Percentiles rank a stretch among this genome's conserved stretches.
These are phyloP conservation scores for Hypotaenidia okinawae DNA, from an alignment of 2,797 vertebrate genomes.

Conservation along the genomic window DNA sequence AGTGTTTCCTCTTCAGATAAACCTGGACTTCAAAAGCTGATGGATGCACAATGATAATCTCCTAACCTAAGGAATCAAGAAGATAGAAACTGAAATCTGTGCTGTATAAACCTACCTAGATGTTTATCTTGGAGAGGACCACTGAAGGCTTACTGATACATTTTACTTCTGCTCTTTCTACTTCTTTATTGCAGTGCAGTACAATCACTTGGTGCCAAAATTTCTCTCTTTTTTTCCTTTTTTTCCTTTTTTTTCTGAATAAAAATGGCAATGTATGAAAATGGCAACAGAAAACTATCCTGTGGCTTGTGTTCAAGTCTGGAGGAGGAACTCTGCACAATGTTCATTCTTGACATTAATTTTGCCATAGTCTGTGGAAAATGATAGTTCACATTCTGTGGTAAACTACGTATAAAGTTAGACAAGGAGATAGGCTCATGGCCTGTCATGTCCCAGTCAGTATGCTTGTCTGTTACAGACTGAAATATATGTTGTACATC, in stretches of 20 bases:
- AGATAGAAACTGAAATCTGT: background rate
- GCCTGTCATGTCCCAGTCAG: background rate
- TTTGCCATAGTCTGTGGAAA: background rate
- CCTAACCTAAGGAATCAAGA: background rate
- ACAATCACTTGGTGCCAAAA: background rate
- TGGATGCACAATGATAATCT: background rate
- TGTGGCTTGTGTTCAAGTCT: background rate
- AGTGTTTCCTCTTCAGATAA: background rate
- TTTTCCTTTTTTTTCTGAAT: too few species aligned
- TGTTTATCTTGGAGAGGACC: background rate
- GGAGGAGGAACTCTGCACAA: background rate
- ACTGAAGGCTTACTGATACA: background rate
- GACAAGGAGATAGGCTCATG: background rate
- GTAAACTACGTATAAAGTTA: background rate
- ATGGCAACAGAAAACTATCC: background rate
- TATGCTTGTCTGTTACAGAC: background rate
- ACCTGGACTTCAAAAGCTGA: background rate
- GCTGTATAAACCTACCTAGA: background rate
- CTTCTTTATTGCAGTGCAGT: background rate
- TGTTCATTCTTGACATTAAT: background rate
- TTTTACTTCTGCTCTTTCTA: background rate
- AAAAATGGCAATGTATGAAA: background rate
- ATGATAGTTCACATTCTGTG: background rate
- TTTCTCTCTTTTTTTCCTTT: background rate
- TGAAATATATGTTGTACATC: background rate